Evolutionary conservation across 2,113 vertebrate genomes (phyloP).

Genomic region (Sphaerodactylus townsendi): DNA sequence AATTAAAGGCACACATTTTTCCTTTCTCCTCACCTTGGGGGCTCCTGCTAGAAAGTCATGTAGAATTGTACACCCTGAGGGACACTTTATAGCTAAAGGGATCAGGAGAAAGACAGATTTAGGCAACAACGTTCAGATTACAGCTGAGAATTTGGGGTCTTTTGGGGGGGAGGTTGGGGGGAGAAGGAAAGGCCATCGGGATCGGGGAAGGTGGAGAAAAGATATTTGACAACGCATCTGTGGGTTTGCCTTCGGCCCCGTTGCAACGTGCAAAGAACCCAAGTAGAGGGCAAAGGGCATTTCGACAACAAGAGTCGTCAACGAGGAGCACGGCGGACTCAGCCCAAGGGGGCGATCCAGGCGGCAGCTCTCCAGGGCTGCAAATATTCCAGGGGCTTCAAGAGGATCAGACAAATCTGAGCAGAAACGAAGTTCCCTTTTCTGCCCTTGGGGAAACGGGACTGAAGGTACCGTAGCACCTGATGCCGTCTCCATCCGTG

Average conservation of each 20-base stretch:
- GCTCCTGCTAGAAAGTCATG: not conserved
- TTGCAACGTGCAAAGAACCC: not conserved
- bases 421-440: too few species aligned
- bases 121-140: not conserved
- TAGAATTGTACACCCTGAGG: constrained; percentile 14
- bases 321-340: not conserved
- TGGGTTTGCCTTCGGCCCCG: not conserved
- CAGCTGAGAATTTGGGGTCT: not conserved
- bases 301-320: not conserved
- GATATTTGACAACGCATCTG: not conserved
- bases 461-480: not conserved
- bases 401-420: not conserved
- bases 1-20: constrained; percentile 56
- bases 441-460: not conserved
- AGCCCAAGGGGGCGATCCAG: not conserved
- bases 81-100: constrained; percentile 25
- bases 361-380: not conserved
- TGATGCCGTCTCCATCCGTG: not conserved
- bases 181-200: not conserved
- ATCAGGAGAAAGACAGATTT: not conserved
- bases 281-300: not conserved
- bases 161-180: accelerated
- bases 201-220: not conserved
- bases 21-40: constrained; percentile 29
- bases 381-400: not conserved